Evolutionary conservation across 2,888 invertebrate genomes (phyloP), one percentile per base, ranked within the genome.

Genomic region (Asteroscopus sphinx): DNA sequence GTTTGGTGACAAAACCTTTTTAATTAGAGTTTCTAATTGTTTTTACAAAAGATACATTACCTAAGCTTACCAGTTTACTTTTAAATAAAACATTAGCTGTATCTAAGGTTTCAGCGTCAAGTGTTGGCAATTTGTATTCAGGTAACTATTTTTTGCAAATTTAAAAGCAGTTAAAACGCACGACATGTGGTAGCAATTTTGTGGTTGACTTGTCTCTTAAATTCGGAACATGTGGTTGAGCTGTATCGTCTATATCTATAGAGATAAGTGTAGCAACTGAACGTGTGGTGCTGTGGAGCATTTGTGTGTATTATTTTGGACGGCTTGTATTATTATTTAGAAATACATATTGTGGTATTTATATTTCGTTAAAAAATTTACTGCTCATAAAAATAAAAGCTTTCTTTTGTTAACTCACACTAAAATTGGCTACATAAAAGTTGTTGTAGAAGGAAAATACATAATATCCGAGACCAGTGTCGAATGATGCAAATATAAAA

Each of bases 171-270:
- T 66, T 69, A 60, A 6, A 21, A 21, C 21, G 4, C 6, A 21
- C 68, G 68, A 77, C 88, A 89, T 85, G 46, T 88, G 87, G 84
- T 68, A 68, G 70, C 81, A 79, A 84, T 87, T 85, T 87, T 71
- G 81, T 73, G 82, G 82, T 61, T 69, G 77, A 82, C 69, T 80
- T 81, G 76, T 75, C 76, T 73, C 74, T 76, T 69, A 73, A 77
- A 73, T 80, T 77, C 68, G 70, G 56, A 81, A 80, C 86, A 88
- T 84, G 78, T 87, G 86, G 59, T 35, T 3, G 13, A 15, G 30
- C 44, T 57, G 13, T 57, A 47, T 33, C 25, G 15, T 26, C 44
- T 57, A n/a, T 57, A 47, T 33, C 25, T 4, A 37, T 56, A 17
- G 28, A 48, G 47, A 70, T 66, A 51, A 44, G 32, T 48, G 35